Conservation (phyloP, 2,797 vertebrate species). For the Tragelaphus oryx region DNA sequence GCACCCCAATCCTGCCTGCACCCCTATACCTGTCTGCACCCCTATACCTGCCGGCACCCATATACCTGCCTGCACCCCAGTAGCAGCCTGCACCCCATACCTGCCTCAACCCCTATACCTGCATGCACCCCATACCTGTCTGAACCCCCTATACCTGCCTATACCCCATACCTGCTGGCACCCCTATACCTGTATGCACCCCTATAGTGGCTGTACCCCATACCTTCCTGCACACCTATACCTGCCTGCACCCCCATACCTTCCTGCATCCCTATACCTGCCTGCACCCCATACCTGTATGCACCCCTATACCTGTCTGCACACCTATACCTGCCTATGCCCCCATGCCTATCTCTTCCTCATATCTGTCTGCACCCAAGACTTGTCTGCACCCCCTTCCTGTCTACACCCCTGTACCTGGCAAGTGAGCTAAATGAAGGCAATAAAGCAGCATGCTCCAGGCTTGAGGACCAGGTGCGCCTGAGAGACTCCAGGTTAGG, state of each 20-base stretch:
- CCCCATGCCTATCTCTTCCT: neutral
- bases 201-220: fast-evolving
- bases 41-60: neutral
- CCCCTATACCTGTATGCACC: neutral
- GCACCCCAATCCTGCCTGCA: too few species aligned
- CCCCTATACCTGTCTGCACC: neutral
- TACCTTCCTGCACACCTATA: fast-evolving
- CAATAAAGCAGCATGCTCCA: fast-evolving
- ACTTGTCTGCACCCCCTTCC: neutral
- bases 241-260: neutral
- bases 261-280: neutral
- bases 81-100: neutral
- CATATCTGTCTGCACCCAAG: neutral
- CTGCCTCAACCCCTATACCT: neutral
- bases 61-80: neutral
- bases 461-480: neutral
- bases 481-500: too few species aligned
- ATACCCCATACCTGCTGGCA: neutral
- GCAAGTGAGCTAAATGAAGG: neutral
- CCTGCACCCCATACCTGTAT: fast-evolving
- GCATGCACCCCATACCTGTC: neutral
- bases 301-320: neutral
- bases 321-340: fast-evolving
- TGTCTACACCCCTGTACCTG: neutral
- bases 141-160: neutral